A percentile compares a stretch with the other conserved stretches of the same genome.
These are phyloP conservation scores for Apamea epomidion DNA, from an alignment of 2,888 invertebrate genomes.

Conservation along the genomic window DNA sequence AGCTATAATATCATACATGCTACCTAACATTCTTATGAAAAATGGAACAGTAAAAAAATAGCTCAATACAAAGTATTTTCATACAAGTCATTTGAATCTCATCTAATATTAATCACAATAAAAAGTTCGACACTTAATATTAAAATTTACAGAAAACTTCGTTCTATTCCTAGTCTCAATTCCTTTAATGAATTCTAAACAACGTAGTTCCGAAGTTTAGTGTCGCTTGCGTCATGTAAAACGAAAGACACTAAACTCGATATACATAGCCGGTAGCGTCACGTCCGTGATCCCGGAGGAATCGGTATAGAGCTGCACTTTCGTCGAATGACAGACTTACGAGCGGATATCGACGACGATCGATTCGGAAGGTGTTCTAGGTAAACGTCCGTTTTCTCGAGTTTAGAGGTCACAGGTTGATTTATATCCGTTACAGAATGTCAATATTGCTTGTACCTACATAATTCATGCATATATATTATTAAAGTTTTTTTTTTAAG, in stretches of 20 bases:
- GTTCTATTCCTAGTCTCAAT: not conserved
- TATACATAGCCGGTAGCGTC: constrained; percentile 11
- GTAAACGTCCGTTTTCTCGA: not conserved
- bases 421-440: not conserved
- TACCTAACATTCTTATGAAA: not conserved
- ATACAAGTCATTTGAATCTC: constrained; percentile 13
- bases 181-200: not conserved
- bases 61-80: not conserved
- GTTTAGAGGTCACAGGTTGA: constrained; percentile 26
- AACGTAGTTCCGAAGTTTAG: constrained; percentile 23
- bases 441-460: not conserved
- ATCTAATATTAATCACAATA: not conserved
- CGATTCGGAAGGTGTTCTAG: constrained; percentile 10
- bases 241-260: constrained; percentile 29
- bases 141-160: not conserved
- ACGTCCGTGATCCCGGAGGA: constrained; percentile 18
- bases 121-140: not conserved
- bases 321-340: constrained; percentile 27
- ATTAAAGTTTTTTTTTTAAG: not conserved
- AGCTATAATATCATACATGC: not conserved
- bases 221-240: constrained; percentile 35
- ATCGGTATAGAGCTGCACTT: constrained; percentile 41
- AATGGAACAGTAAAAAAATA: not conserved
- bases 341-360: constrained; percentile 25
- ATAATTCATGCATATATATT: constrained; percentile 6